These are phyloP conservation scores for Heteractis magnifica DNA, from an alignment of 92 coral and sea anemone species.

Conservation along the genomic window DNA sequence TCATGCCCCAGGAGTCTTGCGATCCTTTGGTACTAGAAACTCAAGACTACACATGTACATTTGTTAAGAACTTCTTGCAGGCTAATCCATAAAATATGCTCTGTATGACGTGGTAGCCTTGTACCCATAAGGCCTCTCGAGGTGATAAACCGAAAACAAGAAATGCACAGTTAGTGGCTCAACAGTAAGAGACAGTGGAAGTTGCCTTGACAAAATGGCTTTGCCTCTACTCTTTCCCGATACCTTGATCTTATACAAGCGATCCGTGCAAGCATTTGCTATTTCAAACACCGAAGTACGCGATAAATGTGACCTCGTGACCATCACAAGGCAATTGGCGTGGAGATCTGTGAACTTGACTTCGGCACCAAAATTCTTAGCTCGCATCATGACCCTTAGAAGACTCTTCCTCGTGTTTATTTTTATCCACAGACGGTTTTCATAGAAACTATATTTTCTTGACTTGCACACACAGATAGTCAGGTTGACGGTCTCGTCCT, in stretches of 20 bases:
- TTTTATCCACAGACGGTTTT: conserved; percentile 55
- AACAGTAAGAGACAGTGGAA: conserved; percentile 55
- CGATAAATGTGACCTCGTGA: conserved; percentile 68
- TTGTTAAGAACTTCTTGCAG: background rate
- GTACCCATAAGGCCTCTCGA: conserved; percentile 63
- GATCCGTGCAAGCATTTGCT: conserved; percentile 65
- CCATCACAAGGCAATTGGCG: conserved; percentile 65
- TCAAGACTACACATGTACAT: too few relatives aligned
- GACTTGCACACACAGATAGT: conserved; percentile 80
- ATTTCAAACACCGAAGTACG: conserved; percentile 68
- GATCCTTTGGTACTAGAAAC: too few relatives aligned
- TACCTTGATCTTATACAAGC: conserved; percentile 60
- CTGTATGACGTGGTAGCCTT: conserved; percentile 65
- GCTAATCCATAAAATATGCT: conserved; percentile 27
- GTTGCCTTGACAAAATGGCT: conserved; percentile 45
- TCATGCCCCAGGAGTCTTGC: too few relatives aligned
- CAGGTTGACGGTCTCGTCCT: conserved; percentile 64
- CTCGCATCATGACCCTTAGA: conserved; percentile 51
- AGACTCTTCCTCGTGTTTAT: conserved; percentile 56
- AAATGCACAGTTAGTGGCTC: conserved; percentile 73
- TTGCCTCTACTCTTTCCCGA: conserved; percentile 69
- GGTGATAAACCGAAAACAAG: conserved; percentile 64
- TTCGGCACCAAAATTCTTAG: conserved; percentile 66
- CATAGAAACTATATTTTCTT: conserved; percentile 24
- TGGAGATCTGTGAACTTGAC: conserved; percentile 72